A percentile compares a stretch with the other conserved stretches of the same genome.
Conservation (phyloP, 2,888 invertebrate species). For the Drosophila peninsularis region DNA sequence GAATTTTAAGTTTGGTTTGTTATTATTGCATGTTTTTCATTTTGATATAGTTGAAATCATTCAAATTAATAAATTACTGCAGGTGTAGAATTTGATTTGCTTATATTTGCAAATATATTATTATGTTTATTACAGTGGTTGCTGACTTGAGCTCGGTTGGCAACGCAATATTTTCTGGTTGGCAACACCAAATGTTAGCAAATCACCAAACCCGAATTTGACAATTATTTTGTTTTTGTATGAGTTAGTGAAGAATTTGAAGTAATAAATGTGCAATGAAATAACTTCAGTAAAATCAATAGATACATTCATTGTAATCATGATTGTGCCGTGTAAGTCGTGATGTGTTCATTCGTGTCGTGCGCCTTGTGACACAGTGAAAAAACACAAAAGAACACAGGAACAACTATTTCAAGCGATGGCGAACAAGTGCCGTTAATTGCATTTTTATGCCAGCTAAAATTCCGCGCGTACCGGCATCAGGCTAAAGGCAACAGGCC, state of each 20-base stretch:
- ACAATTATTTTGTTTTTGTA: background rate
- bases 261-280: background rate
- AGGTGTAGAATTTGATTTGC: background rate
- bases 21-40: background rate
- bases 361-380: constrained; percentile 6
- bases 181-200: constrained; percentile 13
- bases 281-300: background rate
- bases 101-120: too few relatives aligned
- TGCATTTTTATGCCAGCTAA: constrained; percentile 51
- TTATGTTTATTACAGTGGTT: background rate
- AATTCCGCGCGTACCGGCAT: constrained; percentile 31
- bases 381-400: background rate
- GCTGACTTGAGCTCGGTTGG: background rate
- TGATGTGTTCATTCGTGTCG: constrained; percentile 4
- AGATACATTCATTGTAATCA: background rate
- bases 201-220: constrained; percentile 25
- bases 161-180: constrained; percentile 14
- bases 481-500: constrained; percentile 7
- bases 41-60: too few relatives aligned
- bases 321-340: background rate
- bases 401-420: constrained; percentile 15
- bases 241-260: background rate
- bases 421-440: constrained; percentile 58
- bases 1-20: background rate
- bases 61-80: background rate